Evolutionary conservation across 2,113 vertebrate genomes (phyloP).

Genomic region (Ctenomys sociabilis): DNA sequence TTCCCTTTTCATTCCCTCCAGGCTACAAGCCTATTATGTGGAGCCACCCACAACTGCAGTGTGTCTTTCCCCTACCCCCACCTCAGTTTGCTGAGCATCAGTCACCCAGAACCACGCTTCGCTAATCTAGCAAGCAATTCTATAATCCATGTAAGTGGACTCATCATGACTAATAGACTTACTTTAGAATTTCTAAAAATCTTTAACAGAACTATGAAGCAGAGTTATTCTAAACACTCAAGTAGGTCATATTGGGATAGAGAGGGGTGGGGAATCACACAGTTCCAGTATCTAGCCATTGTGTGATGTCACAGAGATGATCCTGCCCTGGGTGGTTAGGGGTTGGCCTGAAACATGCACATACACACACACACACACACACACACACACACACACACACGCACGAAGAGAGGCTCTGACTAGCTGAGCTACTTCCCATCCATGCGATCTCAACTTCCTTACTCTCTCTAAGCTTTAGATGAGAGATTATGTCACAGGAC

Average conservation of each 20-base stretch:
- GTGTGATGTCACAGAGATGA: background rate
- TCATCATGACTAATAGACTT: background rate
- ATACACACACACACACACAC: no score
- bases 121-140: background rate
- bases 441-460: background rate
- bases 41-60: background rate
- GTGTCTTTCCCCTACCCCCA: no score
- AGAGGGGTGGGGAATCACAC: background rate
- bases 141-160: background rate
- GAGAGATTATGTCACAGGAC: background rate
- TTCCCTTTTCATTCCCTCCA: background rate
- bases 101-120: background rate
- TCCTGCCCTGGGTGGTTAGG: background rate
- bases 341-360: background rate
- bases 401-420: background rate
- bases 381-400: no score
- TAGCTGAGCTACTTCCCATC: background rate
- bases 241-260: background rate
- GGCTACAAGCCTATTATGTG: background rate
- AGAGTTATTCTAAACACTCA: background rate
- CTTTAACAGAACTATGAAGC: background rate
- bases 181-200: background rate
- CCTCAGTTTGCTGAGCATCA: background rate
- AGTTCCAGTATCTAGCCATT: background rate
- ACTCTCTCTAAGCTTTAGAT: background rate